Conservation (phyloP, 2,797 vertebrate species). For the Hypotaenidia okinawae region DNA sequence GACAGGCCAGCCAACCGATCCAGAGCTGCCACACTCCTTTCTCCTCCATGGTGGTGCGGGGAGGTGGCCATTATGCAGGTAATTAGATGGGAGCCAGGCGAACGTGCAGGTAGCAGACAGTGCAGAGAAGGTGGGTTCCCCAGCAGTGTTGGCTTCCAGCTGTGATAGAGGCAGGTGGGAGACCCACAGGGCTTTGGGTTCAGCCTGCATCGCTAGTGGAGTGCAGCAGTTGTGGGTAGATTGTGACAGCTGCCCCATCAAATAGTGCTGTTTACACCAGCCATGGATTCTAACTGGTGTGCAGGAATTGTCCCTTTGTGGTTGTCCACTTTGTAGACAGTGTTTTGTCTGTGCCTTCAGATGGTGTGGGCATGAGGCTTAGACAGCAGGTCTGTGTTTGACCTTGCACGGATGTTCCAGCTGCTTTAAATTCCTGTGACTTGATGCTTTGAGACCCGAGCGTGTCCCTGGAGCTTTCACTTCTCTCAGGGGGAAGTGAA, state of each 20-base stretch:
- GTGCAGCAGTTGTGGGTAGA: not conserved
- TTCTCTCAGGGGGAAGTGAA: not conserved
- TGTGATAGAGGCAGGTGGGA: not conserved
- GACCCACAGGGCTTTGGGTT: not conserved
- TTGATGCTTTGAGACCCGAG: not conserved
- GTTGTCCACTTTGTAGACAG: not conserved
- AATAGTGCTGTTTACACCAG: not conserved
- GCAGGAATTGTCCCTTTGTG: not conserved
- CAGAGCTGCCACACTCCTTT: not conserved
- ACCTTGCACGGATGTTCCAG: not conserved
- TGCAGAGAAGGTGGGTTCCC: not conserved
- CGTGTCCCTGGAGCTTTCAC: fast-evolving
- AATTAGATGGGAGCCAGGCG: not conserved
- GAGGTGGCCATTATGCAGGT: not conserved
- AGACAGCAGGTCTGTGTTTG: not conserved
- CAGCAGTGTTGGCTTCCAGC: not conserved
- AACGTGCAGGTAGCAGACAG: not conserved
- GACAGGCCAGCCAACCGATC: not conserved
- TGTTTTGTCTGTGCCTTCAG: not conserved
- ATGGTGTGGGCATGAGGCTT: not conserved
- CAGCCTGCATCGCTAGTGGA: not conserved
- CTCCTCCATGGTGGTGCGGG: not conserved
- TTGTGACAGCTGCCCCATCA: fast-evolving
- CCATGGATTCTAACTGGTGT: fast-evolving
- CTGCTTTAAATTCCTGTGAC: not conserved